Conservation (phyloP, 2,113 vertebrate genomes). For the Vireo altiloquus region DNA sequence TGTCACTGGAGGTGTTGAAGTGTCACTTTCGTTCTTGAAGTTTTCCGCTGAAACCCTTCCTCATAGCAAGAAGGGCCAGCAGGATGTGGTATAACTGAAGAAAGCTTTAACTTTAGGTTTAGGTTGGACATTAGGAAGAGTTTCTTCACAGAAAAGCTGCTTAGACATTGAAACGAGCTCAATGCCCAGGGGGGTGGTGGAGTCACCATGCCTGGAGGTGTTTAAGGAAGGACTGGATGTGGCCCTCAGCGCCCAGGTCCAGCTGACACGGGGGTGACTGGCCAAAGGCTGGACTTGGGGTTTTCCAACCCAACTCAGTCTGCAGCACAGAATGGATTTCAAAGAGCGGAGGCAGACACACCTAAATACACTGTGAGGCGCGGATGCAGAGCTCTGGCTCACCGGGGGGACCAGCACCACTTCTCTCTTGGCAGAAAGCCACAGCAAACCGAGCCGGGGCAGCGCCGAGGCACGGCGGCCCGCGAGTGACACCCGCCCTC, state of each 20-base stretch:
- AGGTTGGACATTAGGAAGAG: neutral
- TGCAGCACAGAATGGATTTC: rapidly evolving
- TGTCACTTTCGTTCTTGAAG: neutral
- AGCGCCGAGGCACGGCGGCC: neutral
- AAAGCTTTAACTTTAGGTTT: neutral
- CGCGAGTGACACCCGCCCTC: rapidly evolving
- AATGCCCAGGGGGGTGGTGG: neutral
- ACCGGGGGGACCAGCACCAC: rapidly evolving
- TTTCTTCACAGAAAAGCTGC: neutral
- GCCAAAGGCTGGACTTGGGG: neutral
- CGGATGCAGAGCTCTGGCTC: rapidly evolving
- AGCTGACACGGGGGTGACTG: rapidly evolving
- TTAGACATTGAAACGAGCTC: rapidly evolving
- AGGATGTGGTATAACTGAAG: rapidly evolving
- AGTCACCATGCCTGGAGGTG: neutral
- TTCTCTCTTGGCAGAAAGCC: rapidly evolving
- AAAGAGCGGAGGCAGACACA: neutral
- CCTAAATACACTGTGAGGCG: rapidly evolving
- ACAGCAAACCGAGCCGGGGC: no score
- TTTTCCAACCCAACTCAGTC: neutral
- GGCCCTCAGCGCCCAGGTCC: neutral
- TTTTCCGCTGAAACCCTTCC: neutral
- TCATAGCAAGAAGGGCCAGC: rapidly evolving
- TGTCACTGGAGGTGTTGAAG: neutral
- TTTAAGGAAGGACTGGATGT: neutral